Base-by-base conservation (phyloP, 1,140 invertebrate genomes). In the Rhopalosiphum maidis region DNA sequence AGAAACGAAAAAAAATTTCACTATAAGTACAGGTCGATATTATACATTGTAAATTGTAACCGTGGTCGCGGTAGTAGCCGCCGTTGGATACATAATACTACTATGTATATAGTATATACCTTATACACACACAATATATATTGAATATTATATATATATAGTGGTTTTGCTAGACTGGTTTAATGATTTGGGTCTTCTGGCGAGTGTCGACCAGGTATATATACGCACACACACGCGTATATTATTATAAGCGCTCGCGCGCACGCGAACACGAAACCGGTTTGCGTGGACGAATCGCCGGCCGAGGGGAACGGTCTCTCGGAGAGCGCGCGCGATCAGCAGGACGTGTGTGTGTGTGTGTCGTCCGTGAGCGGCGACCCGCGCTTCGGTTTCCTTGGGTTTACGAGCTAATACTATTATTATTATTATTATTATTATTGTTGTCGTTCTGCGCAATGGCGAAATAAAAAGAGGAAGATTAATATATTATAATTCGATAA, bases 141-240 rank as follows among this genome's bases (percentile, higher is more conserved):
- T n/a, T 35, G 82, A 23, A 83, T 83, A 37, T 83, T 46, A 43
- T 46, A 83, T 23, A 22, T 6, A 37, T 55, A 46, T 35, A 68
- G 60, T 91, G 68, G 90, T 91, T 91, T 82, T 91, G 90, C 46
- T 91, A 82, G 90, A 91, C 90, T 91, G 90, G 90, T 91, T 91
- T 91, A 77, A 82, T 35, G 90, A 91, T 91, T 91, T 48, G 90
- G 90, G 90, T 82, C 90, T 88, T 90, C 54, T 91, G 90, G 54
- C 54, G 18, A 91, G 90, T 82, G 90, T 91, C 60, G 90, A 82
- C 54, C 60, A 51, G 18, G 55, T 60, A 41, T 37, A 37, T 37
- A 37, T 60, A 5, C 41, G 30, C 60, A 22, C 30, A 77, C 60
- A 77, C 30, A n/a, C 30, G 82, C 35, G 21, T 35, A 83, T 83